Evolutionary conservation across 2,888 invertebrate species (phyloP), one percentile per base, ranked within the genome.

Genomic region (Sminthurides aquaticus): DNA sequence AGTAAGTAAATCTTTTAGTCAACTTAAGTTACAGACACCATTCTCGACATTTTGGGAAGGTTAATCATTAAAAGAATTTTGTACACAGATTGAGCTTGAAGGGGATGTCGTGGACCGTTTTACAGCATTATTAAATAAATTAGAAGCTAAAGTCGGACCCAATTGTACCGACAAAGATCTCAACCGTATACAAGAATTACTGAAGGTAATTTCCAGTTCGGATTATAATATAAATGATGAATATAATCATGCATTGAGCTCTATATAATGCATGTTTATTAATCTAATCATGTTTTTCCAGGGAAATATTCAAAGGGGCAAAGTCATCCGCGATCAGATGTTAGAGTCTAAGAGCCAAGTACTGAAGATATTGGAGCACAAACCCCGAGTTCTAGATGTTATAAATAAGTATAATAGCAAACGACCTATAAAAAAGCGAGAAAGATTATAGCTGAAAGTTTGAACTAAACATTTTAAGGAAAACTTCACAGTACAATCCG

Each of bases 271-370:
- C 3, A 55, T 24, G 15, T 5, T 52, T 52, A 15, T 52, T 20
- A 22, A 54, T 15, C 11, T 25, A 54, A 54, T n/a, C n/a, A n/a
- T n/a, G n/a, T n/a, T n/a, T 66, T 66, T 57, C 55, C 82, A 96
- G 90, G 95, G 94, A 60, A 95, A 95, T 79, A 88, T 94, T 79
- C 96, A 97, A 80, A 85, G 96, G 62, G 91, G 93, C 78, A 91
- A 89, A 82, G 88, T 95, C 69, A 90, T 95, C 54, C 88, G 89
- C 70, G 95, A 96, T 77, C 93, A 94, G 69, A 87, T 95, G 79
- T 84, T 85, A 69, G 96, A 96, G 78, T 91, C 94, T 0, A 87
- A 90, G 75, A 84, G 86, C 67, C 91, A 92, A 78, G 87, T 95
- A 69, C 86, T 91, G 78, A 89, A 91, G 76, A 89, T 95, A 68